phyloP scores from a whole-genome alignment of 2,888 invertebrate species.

The Synergus gifuensis region DNA sequence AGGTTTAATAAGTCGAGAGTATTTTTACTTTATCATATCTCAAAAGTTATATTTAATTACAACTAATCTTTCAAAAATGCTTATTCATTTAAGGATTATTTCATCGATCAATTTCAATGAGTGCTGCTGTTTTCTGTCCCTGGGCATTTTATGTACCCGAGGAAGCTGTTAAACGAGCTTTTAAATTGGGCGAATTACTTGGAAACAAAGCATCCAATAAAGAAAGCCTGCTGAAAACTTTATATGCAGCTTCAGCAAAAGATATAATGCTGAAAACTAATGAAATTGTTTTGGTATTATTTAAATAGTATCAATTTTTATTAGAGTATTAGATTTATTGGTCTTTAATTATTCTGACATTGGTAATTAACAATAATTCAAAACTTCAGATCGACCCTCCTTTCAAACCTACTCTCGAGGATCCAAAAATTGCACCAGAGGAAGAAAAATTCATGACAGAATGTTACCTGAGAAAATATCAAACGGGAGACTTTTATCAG shows the following conservation, averaged over 20 bases:
- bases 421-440: constrained; percentile 74
- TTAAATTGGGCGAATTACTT: constrained; percentile 51
- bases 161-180: constrained; percentile 48
- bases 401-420: constrained; percentile 79
- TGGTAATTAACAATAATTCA: not conserved
- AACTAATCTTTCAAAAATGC: not conserved
- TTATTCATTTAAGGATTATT: constrained; percentile 52
- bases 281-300: constrained; percentile 43
- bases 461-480: constrained; percentile 76
- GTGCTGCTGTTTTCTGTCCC: constrained; percentile 57
- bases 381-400: constrained; percentile 36
- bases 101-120: constrained; percentile 56
- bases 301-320: not conserved
- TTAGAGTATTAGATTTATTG: not conserved
- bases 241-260: constrained; percentile 50
- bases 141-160: constrained; percentile 56
- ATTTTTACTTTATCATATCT: too few species aligned
- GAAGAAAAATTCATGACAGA: constrained; percentile 79
- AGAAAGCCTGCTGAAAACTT: constrained; percentile 51
- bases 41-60: not conserved
- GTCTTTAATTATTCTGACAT: not conserved
- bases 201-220: constrained; percentile 36
- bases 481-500: constrained; percentile 77
- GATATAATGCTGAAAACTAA: constrained; percentile 49
- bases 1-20: constrained; percentile 49